Percentiles rank a stretch among this genome's conserved stretches.
Evolutionary conservation across 1,140 invertebrate species (phyloP).

Genomic region (Trichonephila clavipes): DNA sequence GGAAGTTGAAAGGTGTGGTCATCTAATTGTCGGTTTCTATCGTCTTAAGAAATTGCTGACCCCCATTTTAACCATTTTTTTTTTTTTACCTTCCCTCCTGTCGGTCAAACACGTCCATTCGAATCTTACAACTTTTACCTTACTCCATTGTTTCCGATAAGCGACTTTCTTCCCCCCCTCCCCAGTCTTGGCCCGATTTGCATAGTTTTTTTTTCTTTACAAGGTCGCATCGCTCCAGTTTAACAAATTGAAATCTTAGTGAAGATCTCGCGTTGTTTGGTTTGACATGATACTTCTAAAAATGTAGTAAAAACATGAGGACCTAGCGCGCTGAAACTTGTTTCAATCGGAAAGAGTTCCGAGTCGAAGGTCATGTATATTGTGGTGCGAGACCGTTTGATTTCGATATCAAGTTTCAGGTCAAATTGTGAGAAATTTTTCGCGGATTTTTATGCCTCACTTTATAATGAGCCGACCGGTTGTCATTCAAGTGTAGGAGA

Average conservation of each 20-base stretch:
- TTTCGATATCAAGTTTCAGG: neutral
- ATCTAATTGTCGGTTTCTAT: constrained; percentile 16
- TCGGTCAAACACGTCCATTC: too few species aligned
- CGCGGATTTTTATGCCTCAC: neutral
- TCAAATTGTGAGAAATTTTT: neutral
- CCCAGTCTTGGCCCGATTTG: neutral
- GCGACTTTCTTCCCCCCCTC: neutral
- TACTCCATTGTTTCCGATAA: constrained; percentile 34
- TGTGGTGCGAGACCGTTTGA: neutral
- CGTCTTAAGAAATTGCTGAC: constrained; percentile 15
- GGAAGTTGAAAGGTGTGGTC: constrained; percentile 20
- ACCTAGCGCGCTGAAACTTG: neutral
- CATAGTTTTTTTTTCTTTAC: neutral
- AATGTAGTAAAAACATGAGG: too few species aligned
- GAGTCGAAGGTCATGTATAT: neutral
- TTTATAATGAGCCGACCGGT: neutral
- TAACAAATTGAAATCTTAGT: neutral
- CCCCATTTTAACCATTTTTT: neutral
- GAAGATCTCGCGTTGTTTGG: too few species aligned
- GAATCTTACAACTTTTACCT: too few species aligned
- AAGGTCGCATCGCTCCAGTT: neutral
- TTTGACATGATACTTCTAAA: too few species aligned
- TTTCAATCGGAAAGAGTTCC: neutral
- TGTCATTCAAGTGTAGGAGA: too few species aligned
- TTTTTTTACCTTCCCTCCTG: too few species aligned